These are phyloP conservation scores for Pseudachorutes palmiensis DNA, from an alignment of 1,140 invertebrate genomes.

Conservation along the genomic window DNA sequence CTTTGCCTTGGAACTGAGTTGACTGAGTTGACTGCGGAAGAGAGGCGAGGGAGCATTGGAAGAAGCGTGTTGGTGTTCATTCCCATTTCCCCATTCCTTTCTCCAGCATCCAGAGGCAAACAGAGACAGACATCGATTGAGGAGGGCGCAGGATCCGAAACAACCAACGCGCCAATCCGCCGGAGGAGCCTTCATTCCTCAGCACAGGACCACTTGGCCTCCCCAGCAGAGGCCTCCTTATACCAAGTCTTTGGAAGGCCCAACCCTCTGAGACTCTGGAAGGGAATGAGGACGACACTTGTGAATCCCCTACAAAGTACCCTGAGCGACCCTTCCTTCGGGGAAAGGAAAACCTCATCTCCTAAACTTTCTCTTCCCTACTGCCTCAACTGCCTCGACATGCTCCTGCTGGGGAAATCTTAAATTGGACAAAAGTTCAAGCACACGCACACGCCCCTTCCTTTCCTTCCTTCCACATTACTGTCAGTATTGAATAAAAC, in stretches of 20 bases:
- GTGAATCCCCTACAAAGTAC: too few relatives aligned
- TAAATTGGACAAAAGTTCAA: too few relatives aligned
- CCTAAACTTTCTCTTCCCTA: not conserved
- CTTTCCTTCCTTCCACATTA: too few relatives aligned
- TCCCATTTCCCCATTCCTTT: not conserved
- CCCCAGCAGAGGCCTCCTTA: not conserved
- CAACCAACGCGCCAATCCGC: not conserved
- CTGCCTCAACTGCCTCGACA: too few relatives aligned
- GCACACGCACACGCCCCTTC: too few relatives aligned
- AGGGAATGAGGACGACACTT: too few relatives aligned
- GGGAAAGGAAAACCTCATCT: too few relatives aligned
- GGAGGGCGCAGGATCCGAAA: not conserved
- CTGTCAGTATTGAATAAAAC: too few relatives aligned
- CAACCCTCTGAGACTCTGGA: too few relatives aligned
- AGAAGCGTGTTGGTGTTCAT: not conserved
- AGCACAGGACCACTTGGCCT: not conserved
- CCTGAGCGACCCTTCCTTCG: too few relatives aligned
- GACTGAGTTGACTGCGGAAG: not conserved
- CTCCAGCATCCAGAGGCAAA: conserved; percentile 4
- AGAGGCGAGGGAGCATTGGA: not conserved
- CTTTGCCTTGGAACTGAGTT: not conserved
- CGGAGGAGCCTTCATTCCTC: not conserved
- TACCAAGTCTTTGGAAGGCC: too few relatives aligned
- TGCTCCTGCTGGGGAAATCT: too few relatives aligned
- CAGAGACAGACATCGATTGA: conserved; percentile 6